A percentile compares a stretch with the other conserved stretches of the same genome.
phyloP scores from a whole-genome alignment of 2,113 vertebrate species.

The Platichthys stellatus region DNA sequence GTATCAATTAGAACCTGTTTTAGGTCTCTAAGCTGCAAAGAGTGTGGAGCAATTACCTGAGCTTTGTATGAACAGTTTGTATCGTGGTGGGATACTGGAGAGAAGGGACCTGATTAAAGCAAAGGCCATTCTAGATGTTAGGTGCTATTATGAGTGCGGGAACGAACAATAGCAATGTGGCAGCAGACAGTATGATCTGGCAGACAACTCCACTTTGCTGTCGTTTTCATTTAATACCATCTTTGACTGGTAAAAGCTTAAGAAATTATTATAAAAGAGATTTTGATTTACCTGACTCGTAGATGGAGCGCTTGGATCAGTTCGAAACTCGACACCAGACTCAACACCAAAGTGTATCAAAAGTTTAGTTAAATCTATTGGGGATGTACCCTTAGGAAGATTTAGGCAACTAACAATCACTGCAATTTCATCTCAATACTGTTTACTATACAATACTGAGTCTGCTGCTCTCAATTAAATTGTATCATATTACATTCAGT shows the following conservation, averaged over 20 bases:
- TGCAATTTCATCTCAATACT: too few species aligned
- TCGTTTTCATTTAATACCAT: not conserved
- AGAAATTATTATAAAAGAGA: not conserved
- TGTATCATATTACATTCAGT: too few species aligned
- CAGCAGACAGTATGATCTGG: conserved; percentile 12
- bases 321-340: not conserved
- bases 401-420: too few species aligned
- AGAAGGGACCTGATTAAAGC: conserved; percentile 56
- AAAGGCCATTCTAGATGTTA: conserved; percentile 48
- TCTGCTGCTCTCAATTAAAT: too few species aligned
- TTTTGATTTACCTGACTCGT: not conserved
- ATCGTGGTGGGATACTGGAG: conserved; percentile 44
- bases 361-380: too few species aligned
- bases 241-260: not conserved
- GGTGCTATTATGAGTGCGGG: conserved; percentile 35
- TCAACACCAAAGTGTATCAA: too few species aligned
- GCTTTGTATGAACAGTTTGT: conserved; percentile 52
- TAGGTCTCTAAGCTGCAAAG: conserved; percentile 46
- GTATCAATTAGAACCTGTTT: conserved; percentile 54
- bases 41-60: conserved; percentile 64
- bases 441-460: too few species aligned
- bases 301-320: not conserved
- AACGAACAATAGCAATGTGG: conserved; percentile 44
- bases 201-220: conserved; percentile 27
- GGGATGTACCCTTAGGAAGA: too few species aligned